These are phyloP conservation scores for Paradoxurus hermaphroditus DNA, from an alignment of 2,113 vertebrate genomes.

Conservation along the genomic window DNA sequence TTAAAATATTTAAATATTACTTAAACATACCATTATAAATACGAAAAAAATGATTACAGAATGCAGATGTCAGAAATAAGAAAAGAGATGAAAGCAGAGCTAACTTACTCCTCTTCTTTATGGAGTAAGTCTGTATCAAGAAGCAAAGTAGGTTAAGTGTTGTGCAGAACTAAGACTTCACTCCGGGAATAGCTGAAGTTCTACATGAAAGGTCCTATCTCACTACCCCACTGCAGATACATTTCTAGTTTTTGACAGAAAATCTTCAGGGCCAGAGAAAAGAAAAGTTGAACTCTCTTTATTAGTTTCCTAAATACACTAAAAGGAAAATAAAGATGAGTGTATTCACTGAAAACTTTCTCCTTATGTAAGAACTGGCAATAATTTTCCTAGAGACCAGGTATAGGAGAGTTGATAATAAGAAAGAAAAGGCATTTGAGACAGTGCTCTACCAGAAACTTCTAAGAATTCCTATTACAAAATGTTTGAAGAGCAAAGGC, in stretches of 20 bases:
- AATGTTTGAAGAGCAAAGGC: background rate
- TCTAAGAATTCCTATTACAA: background rate
- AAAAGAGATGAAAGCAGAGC: background rate
- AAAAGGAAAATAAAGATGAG: background rate
- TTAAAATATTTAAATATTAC: background rate
- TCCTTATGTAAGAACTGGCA: background rate
- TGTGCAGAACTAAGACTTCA: background rate
- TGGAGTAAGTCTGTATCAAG: background rate
- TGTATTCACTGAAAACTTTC: background rate
- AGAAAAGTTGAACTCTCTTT: background rate
- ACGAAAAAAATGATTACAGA: background rate
- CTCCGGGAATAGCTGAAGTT: background rate
- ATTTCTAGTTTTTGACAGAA: background rate
- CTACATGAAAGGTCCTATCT: background rate
- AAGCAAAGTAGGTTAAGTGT: background rate
- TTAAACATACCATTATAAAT: background rate
- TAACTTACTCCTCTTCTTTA: background rate
- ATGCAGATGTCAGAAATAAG: background rate
- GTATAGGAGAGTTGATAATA: background rate
- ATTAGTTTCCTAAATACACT: background rate
- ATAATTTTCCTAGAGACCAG: background rate
- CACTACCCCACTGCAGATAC: background rate
- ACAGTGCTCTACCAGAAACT: background rate
- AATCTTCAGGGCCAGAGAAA: background rate
- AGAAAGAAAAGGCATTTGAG: background rate